Percentiles rank a stretch among this genome's conserved stretches.
phyloP scores from a whole-genome alignment of 2,888 invertebrate species.

The Drosophila prostipennis region DNA sequence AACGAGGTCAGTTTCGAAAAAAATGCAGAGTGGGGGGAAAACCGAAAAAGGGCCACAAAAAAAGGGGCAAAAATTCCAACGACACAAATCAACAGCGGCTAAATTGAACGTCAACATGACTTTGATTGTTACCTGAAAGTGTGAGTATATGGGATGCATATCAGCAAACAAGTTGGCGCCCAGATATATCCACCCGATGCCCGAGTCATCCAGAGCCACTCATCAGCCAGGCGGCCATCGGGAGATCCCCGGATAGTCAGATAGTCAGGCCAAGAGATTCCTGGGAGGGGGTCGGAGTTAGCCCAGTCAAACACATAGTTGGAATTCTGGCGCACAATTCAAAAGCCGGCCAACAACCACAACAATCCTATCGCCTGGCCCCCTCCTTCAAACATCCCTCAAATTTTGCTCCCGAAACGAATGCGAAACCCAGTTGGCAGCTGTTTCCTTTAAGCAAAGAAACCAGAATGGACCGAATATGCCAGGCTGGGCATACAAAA shows the following conservation, averaged over 20 bases:
- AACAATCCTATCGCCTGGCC: conserved; percentile 18
- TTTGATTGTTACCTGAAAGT: conserved; percentile 62
- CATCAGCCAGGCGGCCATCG: conserved; percentile 18
- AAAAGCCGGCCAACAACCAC: conserved; percentile 43
- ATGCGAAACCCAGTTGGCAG: conserved; percentile 29
- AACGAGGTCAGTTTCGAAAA: conserved; percentile 39
- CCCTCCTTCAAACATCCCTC: conserved; percentile 2
- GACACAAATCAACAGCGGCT: conserved; percentile 71
- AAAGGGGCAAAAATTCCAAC: conserved; percentile 29
- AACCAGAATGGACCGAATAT: conserved; percentile 11
- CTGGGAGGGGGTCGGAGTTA: conserved; percentile 16
- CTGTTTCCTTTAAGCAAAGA: conserved; percentile 52
- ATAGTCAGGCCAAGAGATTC: conserved; percentile 2
- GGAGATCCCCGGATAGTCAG: not conserved
- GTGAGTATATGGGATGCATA: conserved; percentile 36
- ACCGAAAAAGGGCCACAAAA: conserved; percentile 30
- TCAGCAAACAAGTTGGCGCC: conserved; percentile 37
- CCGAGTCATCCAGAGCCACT: conserved; percentile 21
- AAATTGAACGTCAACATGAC: conserved; percentile 76
- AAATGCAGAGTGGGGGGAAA: not conserved
- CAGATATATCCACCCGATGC: conserved; percentile 17
- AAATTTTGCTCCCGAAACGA: conserved; percentile 31
- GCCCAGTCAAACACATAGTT: conserved; percentile 50
- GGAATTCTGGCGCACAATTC: conserved; percentile 46
- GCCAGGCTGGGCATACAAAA: conserved; percentile 21